Base-by-base conservation (phyloP, 2,888 invertebrate species). In the Trissoscelio sp. region DNA sequence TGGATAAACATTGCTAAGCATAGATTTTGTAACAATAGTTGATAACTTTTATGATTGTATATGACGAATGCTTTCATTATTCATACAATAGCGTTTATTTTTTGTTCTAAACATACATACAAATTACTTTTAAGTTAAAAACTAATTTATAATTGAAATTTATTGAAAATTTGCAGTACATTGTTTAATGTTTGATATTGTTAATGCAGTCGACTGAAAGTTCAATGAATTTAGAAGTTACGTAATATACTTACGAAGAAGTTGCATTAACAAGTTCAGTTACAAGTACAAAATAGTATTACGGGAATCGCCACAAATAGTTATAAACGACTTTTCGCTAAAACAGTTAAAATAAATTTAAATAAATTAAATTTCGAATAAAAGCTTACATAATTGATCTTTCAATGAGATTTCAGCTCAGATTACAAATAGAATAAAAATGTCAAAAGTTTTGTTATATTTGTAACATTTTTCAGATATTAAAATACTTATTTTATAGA, bases 181-280 rank as follows among this genome's bases (percentile, higher is more conserved):
- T n/a, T 37, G 64, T 37, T 64, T 34, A 34, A 12, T 48, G 12
- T 6, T 5, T 3, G 20, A 66, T 51, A 39, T 64, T 46, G 62
- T 62, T 64, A 48, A 48, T 48, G 31, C 48, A 53, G 24, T 14
- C 37, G n/a, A 6, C 9, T 16, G 16, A 53, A 66, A 66, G 66
- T 51, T 53, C n/a, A 66, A n/a, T 39, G 37, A 12, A 66, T 66
- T 22, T 66, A 39, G 51, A 39, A 53, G 39, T 66, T 53, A 7
- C n/a, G n/a, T 39, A 66, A 66, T 53, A 48, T 44, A 44, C 44
- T 44, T 44, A 44, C 9, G 44, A 66, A 51, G 37, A 66, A 66
- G 11, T 66, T 51, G 53, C 39, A 31, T 48, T 48, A 48, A 48
- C 66, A 53, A 66, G 24, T 66, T 66, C 22, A 24, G 37, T 53